Evolutionary conservation across 2,888 invertebrate genomes (phyloP).

Genomic region (Netelia fuscicornis): DNA sequence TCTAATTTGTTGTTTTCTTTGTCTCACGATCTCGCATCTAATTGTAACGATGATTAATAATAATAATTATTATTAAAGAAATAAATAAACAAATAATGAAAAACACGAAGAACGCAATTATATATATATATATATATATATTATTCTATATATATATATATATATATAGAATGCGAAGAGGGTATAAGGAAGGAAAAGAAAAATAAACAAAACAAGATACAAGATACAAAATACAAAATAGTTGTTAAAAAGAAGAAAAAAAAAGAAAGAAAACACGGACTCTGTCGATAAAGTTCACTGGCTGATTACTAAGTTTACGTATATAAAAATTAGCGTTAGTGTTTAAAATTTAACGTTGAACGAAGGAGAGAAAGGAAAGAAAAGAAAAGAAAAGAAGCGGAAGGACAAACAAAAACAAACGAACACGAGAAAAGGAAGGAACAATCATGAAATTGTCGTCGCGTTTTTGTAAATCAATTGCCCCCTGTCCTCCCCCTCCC

Average conservation of each 20-base stretch:
- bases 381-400: not conserved
- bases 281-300: conserved; percentile 61
- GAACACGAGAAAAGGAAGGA: not conserved
- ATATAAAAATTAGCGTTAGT: conserved; percentile 62
- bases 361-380: conserved; percentile 6
- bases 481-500: not conserved
- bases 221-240: no score
- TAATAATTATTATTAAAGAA: conserved; percentile 65
- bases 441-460: conserved; percentile 61
- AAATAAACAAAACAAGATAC: no score
- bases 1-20: conserved; percentile 78
- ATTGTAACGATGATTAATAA: conserved; percentile 75
- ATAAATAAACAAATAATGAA: conserved; percentile 65
- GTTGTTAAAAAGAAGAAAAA: conserved; percentile 62
- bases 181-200: no score
- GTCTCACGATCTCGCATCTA: conserved; percentile 77
- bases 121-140: no score
- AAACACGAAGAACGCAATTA: conserved; percentile 1
- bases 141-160: no score
- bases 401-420: not conserved
- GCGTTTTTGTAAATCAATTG: conserved; percentile 53
- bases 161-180: no score
- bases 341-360: conserved; percentile 46
- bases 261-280: conserved; percentile 57
- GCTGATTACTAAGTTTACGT: conserved; percentile 58